A percentile compares a stretch with the other conserved stretches of the same genome.
phyloP scores from a whole-genome alignment of 2,797 vertebrate species.

The Sebastes nivosus region DNA sequence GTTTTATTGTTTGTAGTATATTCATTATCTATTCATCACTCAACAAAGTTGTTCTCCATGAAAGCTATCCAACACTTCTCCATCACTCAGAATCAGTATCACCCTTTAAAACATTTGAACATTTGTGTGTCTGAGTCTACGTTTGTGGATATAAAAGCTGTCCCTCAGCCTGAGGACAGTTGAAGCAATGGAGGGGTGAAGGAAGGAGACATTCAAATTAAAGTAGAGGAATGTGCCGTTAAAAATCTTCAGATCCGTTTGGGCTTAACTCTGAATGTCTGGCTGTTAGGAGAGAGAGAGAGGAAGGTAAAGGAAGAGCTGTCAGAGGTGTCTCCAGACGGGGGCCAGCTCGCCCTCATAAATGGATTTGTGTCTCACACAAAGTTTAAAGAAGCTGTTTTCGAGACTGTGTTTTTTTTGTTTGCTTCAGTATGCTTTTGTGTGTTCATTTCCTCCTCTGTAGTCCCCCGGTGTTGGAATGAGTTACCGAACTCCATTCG shows the following conservation, averaged over 20 bases:
- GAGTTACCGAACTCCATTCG: no score
- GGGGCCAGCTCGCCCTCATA: slow-evolving; percentile 38
- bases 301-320: slow-evolving; percentile 27
- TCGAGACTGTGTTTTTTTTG: neutral
- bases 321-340: slow-evolving; percentile 45
- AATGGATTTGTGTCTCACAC: slow-evolving; percentile 41
- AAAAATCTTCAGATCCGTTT: slow-evolving; percentile 46
- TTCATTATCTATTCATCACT: no score
- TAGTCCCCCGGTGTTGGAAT: no score
- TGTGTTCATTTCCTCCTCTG: neutral
- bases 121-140: neutral
- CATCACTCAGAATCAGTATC: neutral
- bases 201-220: slow-evolving; percentile 39
- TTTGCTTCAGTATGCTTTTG: neutral
- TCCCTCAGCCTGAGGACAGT: slow-evolving; percentile 4
- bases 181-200: neutral
- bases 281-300: slow-evolving; percentile 12
- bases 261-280: slow-evolving; percentile 45
- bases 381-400: slow-evolving; percentile 38
- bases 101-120: neutral
- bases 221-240: slow-evolving; percentile 56
- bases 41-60: neutral
- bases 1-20: no score
- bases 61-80: neutral
- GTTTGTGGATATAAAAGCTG: neutral